Base-by-base conservation (phyloP, 2,888 invertebrate genomes). In the Xestia c-nigrum region DNA sequence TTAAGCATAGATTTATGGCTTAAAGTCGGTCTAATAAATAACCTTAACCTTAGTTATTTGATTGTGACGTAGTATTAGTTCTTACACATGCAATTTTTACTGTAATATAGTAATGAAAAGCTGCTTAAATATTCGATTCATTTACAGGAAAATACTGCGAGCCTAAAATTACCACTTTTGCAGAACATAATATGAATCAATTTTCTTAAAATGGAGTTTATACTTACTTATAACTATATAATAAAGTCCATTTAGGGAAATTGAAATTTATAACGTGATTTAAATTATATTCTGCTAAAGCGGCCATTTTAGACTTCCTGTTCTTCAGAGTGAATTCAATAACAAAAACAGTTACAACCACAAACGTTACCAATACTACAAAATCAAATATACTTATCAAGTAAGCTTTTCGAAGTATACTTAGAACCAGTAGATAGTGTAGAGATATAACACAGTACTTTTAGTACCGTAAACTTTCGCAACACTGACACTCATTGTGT, bases 391-490 rank as follows among this genome's bases (percentile, higher is more conserved):
- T 7, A 5, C 52, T 72, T 72, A 64, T 77, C 72, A 63, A 55
- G n/a, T 9, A 55, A 55, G 46, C 61, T 47, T 61, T 79, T 43
- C 21, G 3, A 55, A 64, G 38, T 57, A 38, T 1, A 0, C 31
- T 31, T 50, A 24, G 2, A 46, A 70, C 43, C 52, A 55, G n/a
- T 55, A 19, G 57, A 81, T 75, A 31, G 31, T 31, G 31, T 31
- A 31, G 31, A 31, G 31, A 31, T 31, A 31, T 31, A 74, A 24
- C 43, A 47, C 12, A 55, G 43, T 71, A 78, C 63, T 59, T 65
- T 47, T 57, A 83, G 61, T 71, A 83, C 70, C 66, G 68, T 76
- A 46, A 68, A 78, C 86, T 92, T 92, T 93, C 90, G 93, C 92
- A 92, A 92, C 83, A 90, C 85, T 74, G 79, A 73, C 74, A 78